Evolutionary conservation across 2,113 vertebrate species (phyloP).

Genomic region (Thermophis baileyi): DNA sequence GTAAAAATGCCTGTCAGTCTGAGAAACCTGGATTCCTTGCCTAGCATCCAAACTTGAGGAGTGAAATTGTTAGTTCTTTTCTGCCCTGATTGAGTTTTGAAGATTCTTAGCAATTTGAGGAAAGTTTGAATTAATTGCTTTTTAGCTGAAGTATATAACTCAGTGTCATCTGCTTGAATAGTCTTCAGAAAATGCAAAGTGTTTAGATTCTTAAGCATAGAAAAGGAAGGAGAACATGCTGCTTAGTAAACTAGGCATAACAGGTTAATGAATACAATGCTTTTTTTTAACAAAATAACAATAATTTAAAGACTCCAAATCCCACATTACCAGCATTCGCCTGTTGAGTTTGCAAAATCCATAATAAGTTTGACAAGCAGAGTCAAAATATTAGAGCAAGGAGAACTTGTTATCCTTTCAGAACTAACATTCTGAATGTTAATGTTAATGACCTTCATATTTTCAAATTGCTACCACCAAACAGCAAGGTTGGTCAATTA

Average conservation of each 20-base stretch:
- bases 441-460: constrained; percentile 26
- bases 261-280: not conserved
- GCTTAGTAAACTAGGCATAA: not conserved
- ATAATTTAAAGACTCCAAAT: not conserved
- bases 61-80: not conserved
- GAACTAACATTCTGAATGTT: constrained; percentile 1
- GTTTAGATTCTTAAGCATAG: not conserved
- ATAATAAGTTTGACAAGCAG: not conserved
- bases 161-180: not conserved
- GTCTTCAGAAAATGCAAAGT: not conserved
- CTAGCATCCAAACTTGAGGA: not conserved
- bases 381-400: not conserved
- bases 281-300: not conserved
- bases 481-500: constrained; percentile 22
- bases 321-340: not conserved
- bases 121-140: not conserved
- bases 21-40: not conserved
- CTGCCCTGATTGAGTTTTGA: not conserved
- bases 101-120: not conserved
- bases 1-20: not conserved
- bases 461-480: not conserved
- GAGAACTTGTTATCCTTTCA: not conserved
- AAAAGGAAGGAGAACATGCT: not conserved
- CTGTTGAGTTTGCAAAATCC: not conserved
- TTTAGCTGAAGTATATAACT: not conserved